Evolutionary conservation across 2,113 vertebrate species (phyloP).

Genomic region (Pluvianellus socialis): DNA sequence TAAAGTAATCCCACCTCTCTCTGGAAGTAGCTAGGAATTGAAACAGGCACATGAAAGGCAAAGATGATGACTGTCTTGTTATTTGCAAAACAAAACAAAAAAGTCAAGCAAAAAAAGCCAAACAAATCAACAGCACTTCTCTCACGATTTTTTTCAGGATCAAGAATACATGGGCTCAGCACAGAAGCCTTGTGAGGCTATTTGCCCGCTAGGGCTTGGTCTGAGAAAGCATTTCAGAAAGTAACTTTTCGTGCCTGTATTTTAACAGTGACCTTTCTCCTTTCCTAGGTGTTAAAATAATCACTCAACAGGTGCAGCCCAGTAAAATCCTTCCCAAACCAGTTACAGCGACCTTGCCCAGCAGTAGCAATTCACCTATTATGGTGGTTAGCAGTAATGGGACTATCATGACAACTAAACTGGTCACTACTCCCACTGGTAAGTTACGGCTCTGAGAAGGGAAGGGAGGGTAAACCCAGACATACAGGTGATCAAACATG

Average conservation of each 20-base stretch:
- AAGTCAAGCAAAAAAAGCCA: not conserved
- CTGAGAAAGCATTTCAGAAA: slow-evolving; percentile 56
- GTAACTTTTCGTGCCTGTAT: slow-evolving; percentile 61
- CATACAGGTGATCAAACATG: not conserved
- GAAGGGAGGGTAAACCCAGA: slow-evolving; percentile 59
- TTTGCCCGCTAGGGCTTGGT: slow-evolving; percentile 48
- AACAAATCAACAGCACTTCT: too few species aligned
- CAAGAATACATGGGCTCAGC: not conserved
- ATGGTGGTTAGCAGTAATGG: slow-evolving; percentile 99
- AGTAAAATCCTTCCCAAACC: slow-evolving; percentile 99
- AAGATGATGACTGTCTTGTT: not conserved
- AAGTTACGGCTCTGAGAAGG: slow-evolving; percentile 62
- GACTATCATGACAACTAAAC: slow-evolving; percentile 97
- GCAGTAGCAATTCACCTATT: slow-evolving; percentile 94
- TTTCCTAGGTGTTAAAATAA: slow-evolving; percentile 95
- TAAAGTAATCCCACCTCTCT: not conserved
- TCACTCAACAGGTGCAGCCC: slow-evolving; percentile 98
- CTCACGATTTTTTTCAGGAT: not conserved
- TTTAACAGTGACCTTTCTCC: slow-evolving; percentile 70
- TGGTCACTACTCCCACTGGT: slow-evolving; percentile 95
- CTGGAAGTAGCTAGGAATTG: not conserved
- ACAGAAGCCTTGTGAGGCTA: slow-evolving; percentile 34
- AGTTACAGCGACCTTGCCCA: slow-evolving; percentile 86
- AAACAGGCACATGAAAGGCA: slow-evolving; percentile 49
- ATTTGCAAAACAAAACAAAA: not conserved